Evolutionary conservation across 1,140 invertebrate species (phyloP).

Genomic region (Hycleus phaleratus): DNA sequence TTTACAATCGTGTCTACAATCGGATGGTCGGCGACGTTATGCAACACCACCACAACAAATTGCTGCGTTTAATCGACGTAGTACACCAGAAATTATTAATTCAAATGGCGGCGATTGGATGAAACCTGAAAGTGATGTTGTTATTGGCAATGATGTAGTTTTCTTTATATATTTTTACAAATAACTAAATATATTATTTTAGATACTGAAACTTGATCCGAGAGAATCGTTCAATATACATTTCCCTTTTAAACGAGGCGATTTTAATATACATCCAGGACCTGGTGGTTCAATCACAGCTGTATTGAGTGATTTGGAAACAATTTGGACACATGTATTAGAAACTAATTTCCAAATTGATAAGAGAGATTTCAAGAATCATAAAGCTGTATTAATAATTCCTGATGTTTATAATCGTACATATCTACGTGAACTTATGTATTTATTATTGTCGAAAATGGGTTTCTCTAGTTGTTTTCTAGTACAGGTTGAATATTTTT

Average conservation of each 20-base stretch:
- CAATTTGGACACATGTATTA: constrained; percentile 80
- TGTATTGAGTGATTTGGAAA: constrained; percentile 75
- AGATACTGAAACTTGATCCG: constrained; percentile 66
- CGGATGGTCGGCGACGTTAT: constrained; percentile 68
- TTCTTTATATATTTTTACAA: neutral
- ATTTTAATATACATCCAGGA: constrained; percentile 75
- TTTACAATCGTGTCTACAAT: constrained; percentile 75
- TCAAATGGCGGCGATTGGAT: constrained; percentile 51
- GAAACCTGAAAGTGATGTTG: constrained; percentile 51
- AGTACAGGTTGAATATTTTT: constrained; percentile 53
- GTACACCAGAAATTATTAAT: constrained; percentile 55
- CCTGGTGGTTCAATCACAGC: constrained; percentile 78
- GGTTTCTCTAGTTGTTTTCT: constrained; percentile 88
- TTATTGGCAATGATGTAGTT: constrained; percentile 57
- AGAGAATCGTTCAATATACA: constrained; percentile 72
- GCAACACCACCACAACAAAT: constrained; percentile 82
- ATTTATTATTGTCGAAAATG: constrained; percentile 70
- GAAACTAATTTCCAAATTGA: constrained; percentile 68
- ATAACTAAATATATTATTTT: neutral
- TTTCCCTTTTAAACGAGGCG: constrained; percentile 81
- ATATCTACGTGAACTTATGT: constrained; percentile 79
- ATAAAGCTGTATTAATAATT: constrained; percentile 80
- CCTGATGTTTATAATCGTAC: constrained; percentile 86
- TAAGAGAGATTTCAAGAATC: constrained; percentile 68
- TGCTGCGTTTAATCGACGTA: constrained; percentile 73